Percentiles rank a stretch among this genome's conserved stretches.
phyloP scores from a whole-genome alignment of 2,888 invertebrate species.

The Catocala sponsa region DNA sequence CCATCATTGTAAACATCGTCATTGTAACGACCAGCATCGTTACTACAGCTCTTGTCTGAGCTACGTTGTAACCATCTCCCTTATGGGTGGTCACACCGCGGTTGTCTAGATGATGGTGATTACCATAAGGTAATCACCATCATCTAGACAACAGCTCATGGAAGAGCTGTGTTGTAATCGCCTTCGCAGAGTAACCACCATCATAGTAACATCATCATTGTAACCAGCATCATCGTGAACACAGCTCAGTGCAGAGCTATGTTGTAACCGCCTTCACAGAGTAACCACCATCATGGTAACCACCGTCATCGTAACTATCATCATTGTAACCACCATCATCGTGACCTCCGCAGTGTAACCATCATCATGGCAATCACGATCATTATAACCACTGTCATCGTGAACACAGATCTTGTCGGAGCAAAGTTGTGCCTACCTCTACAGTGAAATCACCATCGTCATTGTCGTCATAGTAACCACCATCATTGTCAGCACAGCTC shows the following conservation, averaged over 20 bases:
- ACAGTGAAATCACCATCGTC: too few species aligned
- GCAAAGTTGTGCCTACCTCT: too few species aligned
- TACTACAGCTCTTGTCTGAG: conserved; percentile 22
- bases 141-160: too few species aligned
- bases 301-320: conserved; percentile 16
- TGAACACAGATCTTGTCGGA: neutral
- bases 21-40: neutral
- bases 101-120: too few species aligned
- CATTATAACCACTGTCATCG: neutral
- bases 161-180: too few species aligned
- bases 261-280: too few species aligned
- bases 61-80: neutral
- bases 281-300: conserved; percentile 7
- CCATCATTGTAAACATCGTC: neutral
- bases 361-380: neutral
- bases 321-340: neutral
- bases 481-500: conserved; percentile 1
- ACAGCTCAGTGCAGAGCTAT: neutral
- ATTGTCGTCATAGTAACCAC: neutral
- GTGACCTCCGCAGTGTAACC: neutral
- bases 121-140: too few species aligned
- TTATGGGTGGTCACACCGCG: too few species aligned
- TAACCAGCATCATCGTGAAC: neutral
- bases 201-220: neutral
- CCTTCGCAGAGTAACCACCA: neutral